Percentiles rank a stretch among this genome's conserved stretches.
These are phyloP conservation scores for Pampus argenteus DNA, from an alignment of 2,797 vertebrate species.

Conservation along the genomic window DNA sequence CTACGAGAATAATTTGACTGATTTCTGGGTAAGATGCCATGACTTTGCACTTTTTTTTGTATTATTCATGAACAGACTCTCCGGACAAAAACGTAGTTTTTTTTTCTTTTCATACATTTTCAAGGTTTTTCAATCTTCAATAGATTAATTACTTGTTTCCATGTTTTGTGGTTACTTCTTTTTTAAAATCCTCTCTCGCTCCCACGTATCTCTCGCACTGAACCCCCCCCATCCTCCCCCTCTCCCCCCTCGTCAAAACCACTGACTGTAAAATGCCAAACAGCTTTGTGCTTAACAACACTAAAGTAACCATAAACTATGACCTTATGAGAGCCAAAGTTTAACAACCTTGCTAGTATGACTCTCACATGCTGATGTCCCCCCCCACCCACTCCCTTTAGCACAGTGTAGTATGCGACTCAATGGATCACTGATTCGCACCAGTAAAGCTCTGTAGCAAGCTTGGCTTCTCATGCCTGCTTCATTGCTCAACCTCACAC, in stretches of 20 bases:
- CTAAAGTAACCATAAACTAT: constrained; percentile 58
- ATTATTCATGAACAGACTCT: constrained; percentile 15
- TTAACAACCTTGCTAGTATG: constrained; percentile 70
- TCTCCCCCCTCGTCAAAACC: constrained; percentile 11
- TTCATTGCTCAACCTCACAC: constrained; percentile 61
- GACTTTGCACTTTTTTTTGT: constrained; percentile 44
- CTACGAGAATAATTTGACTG: constrained; percentile 7
- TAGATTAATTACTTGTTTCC: neutral
- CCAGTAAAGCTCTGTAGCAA: constrained; percentile 63
- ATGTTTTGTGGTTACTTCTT: neutral
- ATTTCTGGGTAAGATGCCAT: constrained; percentile 19
- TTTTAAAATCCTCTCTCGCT: neutral
- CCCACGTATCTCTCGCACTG: neutral
- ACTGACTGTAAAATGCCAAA: constrained; percentile 33
- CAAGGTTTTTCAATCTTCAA: neutral
- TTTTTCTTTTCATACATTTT: neutral
- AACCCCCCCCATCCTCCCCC: constrained; percentile 20
- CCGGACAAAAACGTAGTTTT: neutral
- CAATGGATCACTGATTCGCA: constrained; percentile 79
- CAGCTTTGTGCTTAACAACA: constrained; percentile 35
- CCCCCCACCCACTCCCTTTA: neutral
- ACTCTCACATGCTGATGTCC: constrained; percentile 75
- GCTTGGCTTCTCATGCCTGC: constrained; percentile 56
- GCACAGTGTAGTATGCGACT: constrained; percentile 51
- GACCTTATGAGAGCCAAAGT: constrained; percentile 70